Conservation (phyloP, 2,113 vertebrate genomes). For the Manacus vitellinus region DNA sequence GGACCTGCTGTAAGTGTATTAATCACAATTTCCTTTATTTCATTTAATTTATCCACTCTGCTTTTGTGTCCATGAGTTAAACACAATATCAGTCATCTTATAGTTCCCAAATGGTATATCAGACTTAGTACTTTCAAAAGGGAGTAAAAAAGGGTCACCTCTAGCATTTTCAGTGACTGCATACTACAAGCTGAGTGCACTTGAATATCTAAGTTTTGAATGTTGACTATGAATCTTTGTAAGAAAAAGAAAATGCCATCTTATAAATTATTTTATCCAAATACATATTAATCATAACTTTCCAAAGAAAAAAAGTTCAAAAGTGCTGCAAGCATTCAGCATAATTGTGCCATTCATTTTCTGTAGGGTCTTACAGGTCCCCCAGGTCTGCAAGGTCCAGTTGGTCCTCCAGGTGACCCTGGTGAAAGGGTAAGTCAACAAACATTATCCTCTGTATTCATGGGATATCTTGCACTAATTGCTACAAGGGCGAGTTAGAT, state of each 20-base stretch:
- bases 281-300: not conserved
- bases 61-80: not conserved
- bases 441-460: not conserved
- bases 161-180: not conserved
- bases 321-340: not conserved
- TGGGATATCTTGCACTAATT: not conserved
- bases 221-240: not conserved
- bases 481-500: not conserved
- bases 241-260: not conserved
- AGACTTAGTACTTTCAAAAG: not conserved
- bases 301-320: not conserved
- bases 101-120: not conserved
- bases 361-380: slow-evolving; percentile 92
- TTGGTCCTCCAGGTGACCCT: slow-evolving; percentile 88
- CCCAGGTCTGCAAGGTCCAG: slow-evolving; percentile 89
- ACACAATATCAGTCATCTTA: not conserved
- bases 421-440: slow-evolving; percentile 90
- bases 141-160: not conserved
- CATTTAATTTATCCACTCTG: not conserved
- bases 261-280: not conserved
- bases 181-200: not conserved
- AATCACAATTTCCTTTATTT: not conserved
- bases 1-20: slow-evolving; percentile 88
- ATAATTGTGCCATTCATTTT: slow-evolving; percentile 22
- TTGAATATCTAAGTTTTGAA: not conserved